Evolutionary conservation across 2,113 vertebrate species (phyloP).

Genomic region (Syngnathus typhle): DNA sequence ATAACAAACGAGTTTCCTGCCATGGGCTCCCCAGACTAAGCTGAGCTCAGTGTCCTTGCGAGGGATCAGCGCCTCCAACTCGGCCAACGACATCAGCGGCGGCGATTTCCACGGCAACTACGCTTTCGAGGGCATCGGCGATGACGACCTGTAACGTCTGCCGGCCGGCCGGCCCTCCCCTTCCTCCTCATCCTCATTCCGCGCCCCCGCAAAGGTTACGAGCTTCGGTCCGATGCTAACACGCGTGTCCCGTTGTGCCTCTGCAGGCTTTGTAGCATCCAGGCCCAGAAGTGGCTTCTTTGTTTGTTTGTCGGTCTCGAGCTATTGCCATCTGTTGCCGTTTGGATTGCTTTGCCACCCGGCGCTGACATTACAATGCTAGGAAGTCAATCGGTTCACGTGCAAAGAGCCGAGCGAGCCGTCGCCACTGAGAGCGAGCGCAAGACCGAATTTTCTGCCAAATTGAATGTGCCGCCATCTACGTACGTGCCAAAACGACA

Average conservation of each 20-base stretch:
- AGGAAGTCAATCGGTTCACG: neutral
- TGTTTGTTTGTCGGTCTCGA: neutral
- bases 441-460: neutral
- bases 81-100: constrained; percentile 78
- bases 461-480: neutral
- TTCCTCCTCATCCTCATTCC: constrained; percentile 19
- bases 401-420: too few relatives aligned
- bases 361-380: neutral
- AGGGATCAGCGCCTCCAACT: constrained; percentile 88
- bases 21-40: constrained; percentile 77
- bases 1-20: neutral
- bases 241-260: neutral
- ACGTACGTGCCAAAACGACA: neutral
- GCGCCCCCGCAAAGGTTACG: constrained; percentile 3
- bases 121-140: constrained; percentile 96
- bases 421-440: neutral
- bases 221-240: neutral
- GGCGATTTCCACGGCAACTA: constrained; percentile 95
- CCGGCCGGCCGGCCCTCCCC: neutral
- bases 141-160: constrained; percentile 86
- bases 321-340: too few relatives aligned
- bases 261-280: neutral
- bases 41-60: constrained; percentile 89
- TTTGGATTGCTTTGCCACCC: neutral
- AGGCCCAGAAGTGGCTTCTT: neutral